Conservation (phyloP, 2,797 vertebrate genomes). For the Crocidura indochinensis region DNA sequence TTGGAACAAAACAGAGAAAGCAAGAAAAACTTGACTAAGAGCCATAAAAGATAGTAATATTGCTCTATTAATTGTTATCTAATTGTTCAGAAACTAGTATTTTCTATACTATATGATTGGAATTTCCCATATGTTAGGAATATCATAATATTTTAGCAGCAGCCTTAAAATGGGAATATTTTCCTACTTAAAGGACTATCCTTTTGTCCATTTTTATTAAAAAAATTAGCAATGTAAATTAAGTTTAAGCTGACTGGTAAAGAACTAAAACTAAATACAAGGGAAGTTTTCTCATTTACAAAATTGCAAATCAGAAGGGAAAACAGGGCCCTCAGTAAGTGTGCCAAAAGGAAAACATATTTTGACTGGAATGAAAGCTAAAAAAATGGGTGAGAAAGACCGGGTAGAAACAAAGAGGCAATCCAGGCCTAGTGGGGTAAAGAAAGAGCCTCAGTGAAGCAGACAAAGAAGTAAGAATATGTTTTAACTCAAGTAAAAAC, state of each 20-base stretch:
- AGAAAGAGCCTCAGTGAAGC: not conserved
- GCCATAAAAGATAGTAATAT: constrained; percentile 43
- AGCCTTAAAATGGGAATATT: constrained; percentile 17
- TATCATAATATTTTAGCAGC: constrained; percentile 59
- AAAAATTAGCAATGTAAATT: constrained; percentile 63
- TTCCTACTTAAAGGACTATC: constrained; percentile 51
- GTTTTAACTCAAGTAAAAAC: constrained; percentile 34
- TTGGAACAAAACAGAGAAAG: constrained; percentile 62
- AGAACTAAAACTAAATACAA: constrained; percentile 54
- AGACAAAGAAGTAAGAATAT: not conserved
- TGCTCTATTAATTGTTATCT: constrained; percentile 67
- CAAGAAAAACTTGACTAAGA: constrained; percentile 68
- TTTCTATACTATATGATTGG: not conserved
- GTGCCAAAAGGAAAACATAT: constrained; percentile 23
- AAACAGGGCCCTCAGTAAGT: constrained; percentile 31
- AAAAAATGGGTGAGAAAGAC: constrained; percentile 33
- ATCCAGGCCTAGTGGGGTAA: not conserved
- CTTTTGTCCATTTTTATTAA: constrained; percentile 51
- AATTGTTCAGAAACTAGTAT: constrained; percentile 57
- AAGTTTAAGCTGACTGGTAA: constrained; percentile 12
- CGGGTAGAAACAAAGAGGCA: constrained; percentile 23
- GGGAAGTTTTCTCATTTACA: constrained; percentile 57
- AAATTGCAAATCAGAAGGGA: constrained; percentile 34
- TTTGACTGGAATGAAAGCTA: constrained; percentile 38
- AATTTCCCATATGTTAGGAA: constrained; percentile 41